Evolutionary conservation across 2,888 invertebrate species (phyloP), one percentile per base, ranked within the genome.

Genomic region (Parnassius smintheus): DNA sequence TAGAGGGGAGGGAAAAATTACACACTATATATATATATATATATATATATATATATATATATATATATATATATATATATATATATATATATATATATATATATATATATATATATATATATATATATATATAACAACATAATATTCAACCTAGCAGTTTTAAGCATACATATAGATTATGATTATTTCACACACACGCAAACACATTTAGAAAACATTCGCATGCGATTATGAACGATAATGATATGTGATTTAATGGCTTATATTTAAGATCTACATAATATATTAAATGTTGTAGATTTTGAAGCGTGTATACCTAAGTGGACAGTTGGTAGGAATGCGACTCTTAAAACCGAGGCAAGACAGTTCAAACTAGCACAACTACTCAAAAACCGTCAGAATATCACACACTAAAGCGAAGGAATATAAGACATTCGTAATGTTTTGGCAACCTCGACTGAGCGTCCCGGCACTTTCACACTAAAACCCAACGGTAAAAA

Each of bases 351-450:
- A 44, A 51, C 44, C n/a, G 25, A 53, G n/a, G 9, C 22, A 22
- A 22, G 25, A 59, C 25, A 59, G 53, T 59, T 25, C 46, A 50
- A 54, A 55, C 41, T 22, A 42, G 54, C 56, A 42, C 56, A 55
- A 56, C 55, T 44, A 45, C 61, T 46, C 42, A 45, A 45, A 50
- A 45, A 56, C 61, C 56, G 55, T 22, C 56, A 18, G 42, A 56
- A 51, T 46, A 54, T 49, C 49, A 49, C 49, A 49, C 62, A 53
- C 57, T 46, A 52, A 51, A 61, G 62, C 57, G 57, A 44, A 52
- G 46, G 42, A 55, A 53, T 53, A 60, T 13, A 60, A 45, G 35
- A 45, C 18, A 53, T n/a, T 46, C 46, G 51, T 44, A 41, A 35
- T 22, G 25, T 52, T 41, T 48, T 46, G 25, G 59, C 45, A 22